A percentile compares a stretch with the other conserved stretches of the same genome.
Conservation (phyloP, 2,888 invertebrate genomes). For the Xanthostigma xanthostigma region DNA sequence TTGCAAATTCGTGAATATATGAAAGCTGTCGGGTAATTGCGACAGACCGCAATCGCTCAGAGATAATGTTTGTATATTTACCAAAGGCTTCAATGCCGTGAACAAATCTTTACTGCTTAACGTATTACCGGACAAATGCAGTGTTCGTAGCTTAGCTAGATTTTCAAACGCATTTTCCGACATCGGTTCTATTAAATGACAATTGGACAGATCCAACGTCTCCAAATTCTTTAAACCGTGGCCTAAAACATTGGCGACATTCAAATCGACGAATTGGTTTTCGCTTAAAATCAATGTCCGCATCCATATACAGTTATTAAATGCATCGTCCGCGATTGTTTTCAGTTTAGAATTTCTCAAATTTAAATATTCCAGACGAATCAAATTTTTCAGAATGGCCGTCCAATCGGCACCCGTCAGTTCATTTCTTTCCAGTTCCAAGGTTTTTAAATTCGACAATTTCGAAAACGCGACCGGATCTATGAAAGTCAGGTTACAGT, state of each 20-base stretch:
- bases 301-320: slow-evolving; percentile 47
- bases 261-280: slow-evolving; percentile 47
- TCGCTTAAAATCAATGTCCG: slow-evolving; percentile 46
- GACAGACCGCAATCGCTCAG: slow-evolving; percentile 50
- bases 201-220: slow-evolving; percentile 50
- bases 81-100: slow-evolving; percentile 46
- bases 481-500: slow-evolving; percentile 44
- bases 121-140: slow-evolving; percentile 51
- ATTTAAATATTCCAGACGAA: slow-evolving; percentile 46
- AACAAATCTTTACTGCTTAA: slow-evolving; percentile 51
- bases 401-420: slow-evolving; percentile 43
- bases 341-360: slow-evolving; percentile 43
- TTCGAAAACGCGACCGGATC: slow-evolving; percentile 38
- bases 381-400: slow-evolving; percentile 40
- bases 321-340: slow-evolving; percentile 46
- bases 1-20: slow-evolving; percentile 45
- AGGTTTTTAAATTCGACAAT: slow-evolving; percentile 42
- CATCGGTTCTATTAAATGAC: slow-evolving; percentile 47
- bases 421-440: slow-evolving; percentile 47
- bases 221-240: slow-evolving; percentile 48
- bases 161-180: slow-evolving; percentile 54
- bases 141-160: slow-evolving; percentile 45
- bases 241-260: slow-evolving; percentile 46
- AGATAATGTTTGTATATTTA: slow-evolving; percentile 47
- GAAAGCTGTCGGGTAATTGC: slow-evolving; percentile 48